These are phyloP conservation scores for Kryptolebias ocellatus DNA, from an alignment of 2,797 vertebrate species.

Conservation along the genomic window DNA sequence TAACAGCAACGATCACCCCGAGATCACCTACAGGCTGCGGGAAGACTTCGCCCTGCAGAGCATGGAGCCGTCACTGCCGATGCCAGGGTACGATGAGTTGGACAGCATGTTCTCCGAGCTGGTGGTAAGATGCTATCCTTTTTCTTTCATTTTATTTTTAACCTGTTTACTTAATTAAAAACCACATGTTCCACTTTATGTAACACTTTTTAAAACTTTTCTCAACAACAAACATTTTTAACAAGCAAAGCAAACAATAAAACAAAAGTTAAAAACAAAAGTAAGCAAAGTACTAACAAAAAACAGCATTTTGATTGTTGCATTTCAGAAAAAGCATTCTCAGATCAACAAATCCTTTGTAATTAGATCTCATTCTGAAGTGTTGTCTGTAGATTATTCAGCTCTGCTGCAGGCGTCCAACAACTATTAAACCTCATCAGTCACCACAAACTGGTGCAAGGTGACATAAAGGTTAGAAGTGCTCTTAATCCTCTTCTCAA, in stretches of 20 bases:
- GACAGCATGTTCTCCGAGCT: conserved; percentile 95
- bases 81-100: conserved; percentile 93
- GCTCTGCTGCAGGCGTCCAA: too few relatives aligned
- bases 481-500: background rate
- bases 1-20: conserved; percentile 93
- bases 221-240: too few relatives aligned
- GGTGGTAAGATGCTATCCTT: conserved; percentile 85
- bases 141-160: background rate
- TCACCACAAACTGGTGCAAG: background rate
- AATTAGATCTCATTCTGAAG: too few relatives aligned
- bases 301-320: too few relatives aligned
- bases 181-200: background rate
- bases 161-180: background rate
- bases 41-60: conserved; percentile 94
- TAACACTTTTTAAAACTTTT: too few relatives aligned
- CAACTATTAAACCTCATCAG: background rate
- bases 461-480: background rate
- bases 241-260: too few relatives aligned
- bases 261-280: too few relatives aligned
- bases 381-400: too few relatives aligned
- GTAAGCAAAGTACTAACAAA: too few relatives aligned
- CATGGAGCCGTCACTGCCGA: conserved; percentile 93
- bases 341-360: too few relatives aligned
- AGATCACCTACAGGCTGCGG: conserved; percentile 96
- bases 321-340: too few relatives aligned